Conservation (phyloP, 2,888 invertebrate genomes). For the Ochropleura plecta region DNA sequence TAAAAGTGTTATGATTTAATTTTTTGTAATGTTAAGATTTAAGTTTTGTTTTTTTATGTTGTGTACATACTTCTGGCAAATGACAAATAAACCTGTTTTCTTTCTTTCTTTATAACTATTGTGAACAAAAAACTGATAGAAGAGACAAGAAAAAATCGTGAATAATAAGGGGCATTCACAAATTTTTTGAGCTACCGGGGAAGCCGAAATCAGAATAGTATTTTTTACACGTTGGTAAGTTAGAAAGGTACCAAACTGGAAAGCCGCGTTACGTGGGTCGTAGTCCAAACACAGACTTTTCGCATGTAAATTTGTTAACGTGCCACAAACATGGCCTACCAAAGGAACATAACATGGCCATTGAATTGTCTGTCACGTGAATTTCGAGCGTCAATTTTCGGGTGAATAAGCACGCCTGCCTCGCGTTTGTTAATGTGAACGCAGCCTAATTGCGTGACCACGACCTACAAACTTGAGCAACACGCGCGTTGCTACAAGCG, state of each 20-base stretch:
- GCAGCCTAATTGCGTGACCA: neutral
- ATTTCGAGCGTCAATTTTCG: slow-evolving; percentile 3
- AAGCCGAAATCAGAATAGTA: neutral
- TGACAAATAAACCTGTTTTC: no score
- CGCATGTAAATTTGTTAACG: slow-evolving; percentile 17
- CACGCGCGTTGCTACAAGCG: neutral
- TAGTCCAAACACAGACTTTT: slow-evolving; percentile 6
- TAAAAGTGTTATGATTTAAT: no score
- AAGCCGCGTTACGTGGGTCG: neutral
- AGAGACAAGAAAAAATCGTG: no score
- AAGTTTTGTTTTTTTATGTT: no score
- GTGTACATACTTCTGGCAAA: no score
- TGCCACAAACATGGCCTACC: slow-evolving; percentile 1
- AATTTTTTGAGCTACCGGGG: no score
- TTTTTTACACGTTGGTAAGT: neutral
- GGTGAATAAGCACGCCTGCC: slow-evolving; percentile 18
- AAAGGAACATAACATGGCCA: slow-evolving; percentile 14
- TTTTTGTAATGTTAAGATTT: no score
- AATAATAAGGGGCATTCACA: no score
- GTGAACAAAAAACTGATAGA: no score
- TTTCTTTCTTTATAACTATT: no score
- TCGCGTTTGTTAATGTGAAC: slow-evolving; percentile 19
- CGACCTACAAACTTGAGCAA: neutral
- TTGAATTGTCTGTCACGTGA: slow-evolving; percentile 20
- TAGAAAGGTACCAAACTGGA: no score